These are phyloP conservation scores for Chrosomus eos DNA, from an alignment of 2,797 vertebrate genomes.

Conservation along the genomic window DNA sequence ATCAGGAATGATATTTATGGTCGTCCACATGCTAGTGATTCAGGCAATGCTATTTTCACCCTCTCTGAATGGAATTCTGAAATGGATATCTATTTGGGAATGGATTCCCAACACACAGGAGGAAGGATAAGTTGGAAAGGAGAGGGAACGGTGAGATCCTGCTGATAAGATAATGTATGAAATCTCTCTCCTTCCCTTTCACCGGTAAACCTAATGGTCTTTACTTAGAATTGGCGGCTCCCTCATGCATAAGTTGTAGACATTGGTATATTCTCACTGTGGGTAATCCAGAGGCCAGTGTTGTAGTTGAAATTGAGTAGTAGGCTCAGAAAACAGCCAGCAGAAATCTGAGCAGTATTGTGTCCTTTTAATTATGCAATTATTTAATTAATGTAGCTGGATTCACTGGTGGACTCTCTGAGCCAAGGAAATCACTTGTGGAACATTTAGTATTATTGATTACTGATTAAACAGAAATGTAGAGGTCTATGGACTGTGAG, in stretches of 20 bases:
- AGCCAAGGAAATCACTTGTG: conserved; percentile 60
- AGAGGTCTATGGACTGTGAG: conserved; percentile 54
- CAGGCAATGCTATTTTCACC: conserved; percentile 36
- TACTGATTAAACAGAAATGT: conserved; percentile 65
- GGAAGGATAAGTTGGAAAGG: conserved; percentile 3
- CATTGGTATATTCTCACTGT: conserved; percentile 2
- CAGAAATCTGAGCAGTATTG: conserved; percentile 68
- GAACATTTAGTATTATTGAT: conserved; percentile 75
- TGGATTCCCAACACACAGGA: conserved; percentile 3
- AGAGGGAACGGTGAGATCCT: background rate
- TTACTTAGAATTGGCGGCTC: background rate
- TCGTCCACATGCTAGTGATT: background rate
- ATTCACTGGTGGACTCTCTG: conserved; percentile 15
- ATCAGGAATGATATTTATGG: conserved; percentile 34
- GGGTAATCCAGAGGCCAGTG: background rate
- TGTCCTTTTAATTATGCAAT: conserved; percentile 37
- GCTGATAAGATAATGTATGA: conserved; percentile 34
- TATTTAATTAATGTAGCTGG: background rate
- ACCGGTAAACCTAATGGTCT: background rate
- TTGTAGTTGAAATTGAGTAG: background rate
- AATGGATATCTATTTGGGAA: conserved; percentile 26
- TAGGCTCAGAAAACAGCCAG: conserved; percentile 53
- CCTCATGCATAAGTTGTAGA: conserved; percentile 25
- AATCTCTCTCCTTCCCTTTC: background rate
- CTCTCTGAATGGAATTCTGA: background rate